These are phyloP conservation scores for Gallinago stenura DNA, from an alignment of 2,797 vertebrate genomes.

Conservation along the genomic window DNA sequence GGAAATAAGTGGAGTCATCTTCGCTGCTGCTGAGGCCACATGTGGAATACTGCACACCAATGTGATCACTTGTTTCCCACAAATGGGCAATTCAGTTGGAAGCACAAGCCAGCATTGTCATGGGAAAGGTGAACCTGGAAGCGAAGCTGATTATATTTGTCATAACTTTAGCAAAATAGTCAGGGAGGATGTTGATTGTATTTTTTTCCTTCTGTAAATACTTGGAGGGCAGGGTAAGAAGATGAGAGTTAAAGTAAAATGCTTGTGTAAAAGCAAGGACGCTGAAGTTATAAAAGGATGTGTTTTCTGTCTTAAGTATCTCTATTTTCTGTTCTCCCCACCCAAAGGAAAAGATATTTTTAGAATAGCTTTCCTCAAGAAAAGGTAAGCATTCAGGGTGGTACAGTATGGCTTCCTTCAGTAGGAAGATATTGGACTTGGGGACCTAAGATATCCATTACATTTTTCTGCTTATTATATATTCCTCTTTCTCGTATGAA, in stretches of 20 bases:
- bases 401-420: not conserved
- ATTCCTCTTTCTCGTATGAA: not conserved
- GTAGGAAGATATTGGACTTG: not conserved
- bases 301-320: not conserved
- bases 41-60: rapidly evolving
- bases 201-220: not conserved
- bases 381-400: not conserved
- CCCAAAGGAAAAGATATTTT: not conserved
- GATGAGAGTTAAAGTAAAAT: not conserved
- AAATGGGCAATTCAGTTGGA: not conserved
- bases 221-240: not conserved
- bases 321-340: not conserved
- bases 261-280: not conserved
- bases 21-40: not conserved
- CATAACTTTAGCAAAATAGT: not conserved
- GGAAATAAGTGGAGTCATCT: rapidly evolving
- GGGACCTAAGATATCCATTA: not conserved
- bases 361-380: not conserved
- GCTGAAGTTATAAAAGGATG: not conserved
- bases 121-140: not conserved
- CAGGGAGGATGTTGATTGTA: not conserved
- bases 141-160: not conserved
- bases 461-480: not conserved
- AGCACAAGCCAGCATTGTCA: not conserved
- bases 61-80: not conserved